Evolutionary conservation across 2,888 invertebrate species (phyloP), one percentile per base, ranked within the genome.

Genomic region (Oxyteleia sp.): DNA sequence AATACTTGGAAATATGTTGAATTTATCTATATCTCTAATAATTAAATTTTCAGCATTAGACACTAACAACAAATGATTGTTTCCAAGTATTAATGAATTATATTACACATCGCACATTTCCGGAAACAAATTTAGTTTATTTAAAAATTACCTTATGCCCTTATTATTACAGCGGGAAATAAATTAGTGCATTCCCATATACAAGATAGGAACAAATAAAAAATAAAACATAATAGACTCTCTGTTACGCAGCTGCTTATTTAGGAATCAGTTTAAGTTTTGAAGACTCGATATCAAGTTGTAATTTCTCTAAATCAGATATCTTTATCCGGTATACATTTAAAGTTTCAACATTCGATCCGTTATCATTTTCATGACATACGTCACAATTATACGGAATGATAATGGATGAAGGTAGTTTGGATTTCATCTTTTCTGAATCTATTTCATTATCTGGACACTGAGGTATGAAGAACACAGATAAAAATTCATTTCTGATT

Each of bases 251-350:
- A 18, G 38, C 2, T 43, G 3, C 16, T 71, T 35, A 72, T 1
- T 72, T 80, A 66, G 72, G 80, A 51, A 72, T 64, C 55, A 80
- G 7, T 20, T 47, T 32, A 10, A 71, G 66, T 59, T 57, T 57
- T 10, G 72, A 80, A 4, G 63, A 49, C 11, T 72, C 80, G 18
- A 80, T 59, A 23, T 80, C 16, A 13, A 80, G 57, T 1, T 66
- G 49, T 5, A 80, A 7, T 23, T 80, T 72, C 20, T 66, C 15
- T 16, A 80, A 38, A 13, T 80, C 80, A 7, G 66, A 59, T 16
- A 66, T 59, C n/a, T 79, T 79, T 79, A 79, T 79, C 18, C 71
- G 45, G n/a, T 71, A 79, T 2, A 79, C 71, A 20, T 79, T 79
- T 2, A 71, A 32, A 57, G 79, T 79, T 59, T 66, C 66, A 26